Evolutionary conservation across 1,140 invertebrate species (phyloP).

Genomic region (Mycetomoellerius zeteki): DNA sequence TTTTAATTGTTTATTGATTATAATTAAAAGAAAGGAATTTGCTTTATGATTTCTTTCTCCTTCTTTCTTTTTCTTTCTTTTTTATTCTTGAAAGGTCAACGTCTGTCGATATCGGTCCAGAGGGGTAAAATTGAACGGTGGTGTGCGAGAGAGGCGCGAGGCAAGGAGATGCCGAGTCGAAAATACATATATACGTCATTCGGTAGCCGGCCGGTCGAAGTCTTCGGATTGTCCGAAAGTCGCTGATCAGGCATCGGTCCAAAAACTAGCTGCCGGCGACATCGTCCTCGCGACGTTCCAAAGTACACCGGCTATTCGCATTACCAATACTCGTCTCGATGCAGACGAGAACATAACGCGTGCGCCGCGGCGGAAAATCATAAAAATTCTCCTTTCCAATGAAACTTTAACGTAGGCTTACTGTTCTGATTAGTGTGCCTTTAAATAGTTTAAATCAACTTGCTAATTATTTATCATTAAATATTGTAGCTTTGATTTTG

Average conservation of each 20-base stretch:
- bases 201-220: slow-evolving; percentile 70
- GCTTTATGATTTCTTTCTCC: not conserved
- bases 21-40: not conserved
- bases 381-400: not conserved
- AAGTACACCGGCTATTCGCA: slow-evolving; percentile 21
- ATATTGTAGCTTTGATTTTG: too few relatives aligned
- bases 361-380: slow-evolving; percentile 15
- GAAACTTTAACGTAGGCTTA: not conserved
- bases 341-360: slow-evolving; percentile 1
- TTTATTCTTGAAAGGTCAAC: slow-evolving; percentile 57
- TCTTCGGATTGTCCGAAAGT: slow-evolving; percentile 81
- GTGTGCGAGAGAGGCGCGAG: not conserved
- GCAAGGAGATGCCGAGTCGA: slow-evolving; percentile 74
- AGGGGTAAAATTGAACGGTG: slow-evolving; percentile 8
- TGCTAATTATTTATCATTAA: too few relatives aligned
- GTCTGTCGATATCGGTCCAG: slow-evolving; percentile 62
- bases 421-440: too few relatives aligned
- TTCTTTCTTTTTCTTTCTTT: not conserved
- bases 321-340: slow-evolving; percentile 32
- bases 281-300: slow-evolving; percentile 51
- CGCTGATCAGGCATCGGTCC: slow-evolving; percentile 82
- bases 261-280: slow-evolving; percentile 69
- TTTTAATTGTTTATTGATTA: not conserved
- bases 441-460: too few relatives aligned
- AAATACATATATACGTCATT: slow-evolving; percentile 82